Conservation (phyloP, 1,140 invertebrate genomes). For the Trachymyrmex cornetzi region DNA sequence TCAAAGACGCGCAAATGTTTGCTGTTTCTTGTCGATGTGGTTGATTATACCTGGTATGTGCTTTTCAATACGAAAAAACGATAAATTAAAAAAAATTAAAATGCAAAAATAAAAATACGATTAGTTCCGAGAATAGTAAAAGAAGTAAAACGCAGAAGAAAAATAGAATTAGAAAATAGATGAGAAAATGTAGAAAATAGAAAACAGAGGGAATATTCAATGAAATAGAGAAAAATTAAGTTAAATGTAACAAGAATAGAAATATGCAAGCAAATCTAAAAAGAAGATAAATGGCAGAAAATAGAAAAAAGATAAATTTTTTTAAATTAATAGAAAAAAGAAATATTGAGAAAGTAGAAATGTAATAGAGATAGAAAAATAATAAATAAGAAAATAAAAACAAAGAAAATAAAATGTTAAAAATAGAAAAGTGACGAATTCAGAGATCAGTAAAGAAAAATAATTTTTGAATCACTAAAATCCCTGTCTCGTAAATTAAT, state of each 20-base stretch:
- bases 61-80: slow-evolving; percentile 4
- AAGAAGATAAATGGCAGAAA: background rate
- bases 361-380: background rate
- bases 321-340: background rate
- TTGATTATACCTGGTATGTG: background rate
- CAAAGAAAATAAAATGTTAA: background rate
- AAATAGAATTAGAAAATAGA: background rate
- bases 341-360: background rate
- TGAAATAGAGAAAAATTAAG: too few relatives aligned
- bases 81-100: slow-evolving; percentile 20
- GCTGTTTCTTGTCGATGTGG: slow-evolving; percentile 56
- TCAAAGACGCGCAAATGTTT: slow-evolving; percentile 70
- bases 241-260: background rate
- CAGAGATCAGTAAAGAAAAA: background rate
- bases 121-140: background rate
- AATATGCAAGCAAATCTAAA: background rate
- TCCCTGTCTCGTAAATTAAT: background rate
- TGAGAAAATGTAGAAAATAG: background rate
- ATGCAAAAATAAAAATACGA: background rate
- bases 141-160: background rate
- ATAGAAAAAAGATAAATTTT: background rate
- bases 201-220: too few relatives aligned
- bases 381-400: background rate
- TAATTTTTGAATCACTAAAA: background rate
- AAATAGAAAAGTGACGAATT: background rate